Evolutionary conservation across 2,888 invertebrate genomes (phyloP).

Genomic region (Melangyna quadrimaculata): DNA sequence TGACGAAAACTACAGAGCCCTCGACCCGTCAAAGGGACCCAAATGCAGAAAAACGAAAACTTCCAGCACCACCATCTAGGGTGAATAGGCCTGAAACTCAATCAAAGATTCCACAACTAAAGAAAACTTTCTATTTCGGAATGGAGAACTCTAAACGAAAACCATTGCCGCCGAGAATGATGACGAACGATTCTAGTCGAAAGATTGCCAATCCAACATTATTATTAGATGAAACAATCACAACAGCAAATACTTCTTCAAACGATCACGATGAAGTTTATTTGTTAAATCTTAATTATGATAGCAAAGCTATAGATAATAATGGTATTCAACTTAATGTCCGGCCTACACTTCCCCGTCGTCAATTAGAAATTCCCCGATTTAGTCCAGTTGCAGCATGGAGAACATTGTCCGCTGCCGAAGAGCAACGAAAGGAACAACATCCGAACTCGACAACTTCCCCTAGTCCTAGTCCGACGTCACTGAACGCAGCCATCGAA

Average conservation of each 20-base stretch:
- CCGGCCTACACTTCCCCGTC: constrained; percentile 90
- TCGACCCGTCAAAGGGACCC: constrained; percentile 28
- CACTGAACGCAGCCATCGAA: constrained; percentile 5
- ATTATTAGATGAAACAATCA: constrained; percentile 80
- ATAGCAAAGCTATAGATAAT: constrained; percentile 78
- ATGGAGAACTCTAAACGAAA: constrained; percentile 82
- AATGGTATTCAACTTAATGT: constrained; percentile 88
- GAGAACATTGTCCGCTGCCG: constrained; percentile 83
- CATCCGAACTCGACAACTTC: background rate
- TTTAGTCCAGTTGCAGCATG: constrained; percentile 93
- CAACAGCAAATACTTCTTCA: constrained; percentile 81
- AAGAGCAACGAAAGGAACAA: constrained; percentile 73
- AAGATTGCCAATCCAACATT: background rate
- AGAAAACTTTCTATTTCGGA: constrained; percentile 89
- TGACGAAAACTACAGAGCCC: background rate
- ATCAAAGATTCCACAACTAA: constrained; percentile 75
- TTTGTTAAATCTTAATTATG: constrained; percentile 71
- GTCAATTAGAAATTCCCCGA: constrained; percentile 88
- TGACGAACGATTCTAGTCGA: constrained; percentile 18
- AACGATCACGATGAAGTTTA: constrained; percentile 79
- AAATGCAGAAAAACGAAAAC: constrained; percentile 31
- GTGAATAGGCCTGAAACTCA: constrained; percentile 20
- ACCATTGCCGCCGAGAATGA: background rate
- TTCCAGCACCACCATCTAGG: background rate
- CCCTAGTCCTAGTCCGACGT: background rate